Evolutionary conservation across 2,888 invertebrate species (phyloP).

Genomic region (Augochlorella aurata): DNA sequence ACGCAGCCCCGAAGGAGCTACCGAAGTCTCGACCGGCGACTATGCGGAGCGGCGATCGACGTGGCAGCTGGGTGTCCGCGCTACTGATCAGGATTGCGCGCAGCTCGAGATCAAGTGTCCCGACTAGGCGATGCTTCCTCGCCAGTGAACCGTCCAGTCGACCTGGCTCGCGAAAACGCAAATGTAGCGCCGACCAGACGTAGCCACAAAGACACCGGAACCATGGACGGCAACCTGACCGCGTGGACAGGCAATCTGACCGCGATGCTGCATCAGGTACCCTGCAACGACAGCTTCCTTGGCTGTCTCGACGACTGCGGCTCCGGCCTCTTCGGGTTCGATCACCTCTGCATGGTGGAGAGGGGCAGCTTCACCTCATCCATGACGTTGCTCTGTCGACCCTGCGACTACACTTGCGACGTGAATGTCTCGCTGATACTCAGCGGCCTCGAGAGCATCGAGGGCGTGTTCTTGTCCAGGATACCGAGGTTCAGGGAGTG

Average conservation of each 20-base stretch:
- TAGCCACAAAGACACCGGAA: conserved; percentile 28
- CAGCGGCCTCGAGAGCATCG: conserved; percentile 71
- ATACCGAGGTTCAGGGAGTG: conserved; percentile 69
- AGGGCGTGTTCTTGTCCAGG: conserved; percentile 72
- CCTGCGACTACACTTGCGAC: conserved; percentile 72
- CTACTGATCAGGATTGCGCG: conserved; percentile 8
- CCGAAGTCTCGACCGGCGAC: neutral
- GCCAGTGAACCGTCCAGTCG: neutral
- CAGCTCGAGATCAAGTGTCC: conserved; percentile 24
- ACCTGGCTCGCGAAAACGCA: neutral
- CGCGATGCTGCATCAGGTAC: conserved; percentile 69
- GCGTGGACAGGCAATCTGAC: conserved; percentile 70
- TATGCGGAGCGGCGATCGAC: conserved; percentile 23
- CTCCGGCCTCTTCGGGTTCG: conserved; percentile 60
- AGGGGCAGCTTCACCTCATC: conserved; percentile 55
- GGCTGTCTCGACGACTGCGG: conserved; percentile 68
- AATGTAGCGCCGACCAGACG: neutral
- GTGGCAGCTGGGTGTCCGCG: neutral
- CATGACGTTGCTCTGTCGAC: conserved; percentile 70
- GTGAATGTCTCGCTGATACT: conserved; percentile 72
- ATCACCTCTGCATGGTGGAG: conserved; percentile 69
- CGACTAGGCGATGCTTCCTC: neutral
- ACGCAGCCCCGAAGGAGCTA: no score
- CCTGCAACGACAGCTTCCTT: conserved; percentile 69
- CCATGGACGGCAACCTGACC: conserved; percentile 65